phyloP scores from a whole-genome alignment of 37 sponge, comb jelly and placozoan species.

The Mnemiopsis leidyi region DNA sequence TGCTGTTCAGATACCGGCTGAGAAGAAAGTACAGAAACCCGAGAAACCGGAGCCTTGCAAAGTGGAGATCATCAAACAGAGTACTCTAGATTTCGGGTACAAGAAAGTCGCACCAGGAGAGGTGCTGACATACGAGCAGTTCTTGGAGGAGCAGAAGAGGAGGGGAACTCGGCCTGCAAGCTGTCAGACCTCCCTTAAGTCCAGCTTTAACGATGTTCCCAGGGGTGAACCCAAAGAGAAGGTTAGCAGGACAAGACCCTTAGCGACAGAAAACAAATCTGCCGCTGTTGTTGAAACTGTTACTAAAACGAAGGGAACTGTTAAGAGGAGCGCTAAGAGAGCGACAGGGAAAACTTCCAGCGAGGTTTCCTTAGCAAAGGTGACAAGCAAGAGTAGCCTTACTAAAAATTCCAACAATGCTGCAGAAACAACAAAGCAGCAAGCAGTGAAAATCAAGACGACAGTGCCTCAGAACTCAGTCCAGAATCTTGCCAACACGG shows the following conservation, averaged over 20 bases:
- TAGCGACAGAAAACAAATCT: not conserved
- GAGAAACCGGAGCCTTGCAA: not conserved
- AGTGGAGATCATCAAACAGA: slow-evolving; percentile 47
- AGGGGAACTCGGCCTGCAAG: slow-evolving; percentile 9
- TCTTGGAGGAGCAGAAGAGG: slow-evolving; percentile 31
- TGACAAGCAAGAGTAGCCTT: not conserved
- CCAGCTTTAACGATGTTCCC: not conserved
- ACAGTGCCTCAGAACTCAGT: not conserved
- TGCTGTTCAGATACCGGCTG: not conserved
- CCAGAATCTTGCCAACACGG: not conserved
- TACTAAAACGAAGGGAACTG: not conserved
- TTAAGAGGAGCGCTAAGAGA: not conserved
- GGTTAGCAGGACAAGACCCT: not conserved
- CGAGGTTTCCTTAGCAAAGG: not conserved
- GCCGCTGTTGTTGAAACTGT: not conserved
- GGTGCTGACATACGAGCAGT: slow-evolving; percentile 23
- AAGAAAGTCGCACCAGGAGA: slow-evolving; percentile 14
- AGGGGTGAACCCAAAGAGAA: not conserved
- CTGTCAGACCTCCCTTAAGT: not conserved
- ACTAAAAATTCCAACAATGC: not conserved
- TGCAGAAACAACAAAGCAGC: not conserved
- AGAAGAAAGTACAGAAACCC: not conserved
- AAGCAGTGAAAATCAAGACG: not conserved
- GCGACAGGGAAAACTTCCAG: not conserved
- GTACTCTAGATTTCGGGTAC: slow-evolving; percentile 19